Base-by-base conservation (phyloP, 2,113 vertebrate genomes). In the Podilymbus podiceps region DNA sequence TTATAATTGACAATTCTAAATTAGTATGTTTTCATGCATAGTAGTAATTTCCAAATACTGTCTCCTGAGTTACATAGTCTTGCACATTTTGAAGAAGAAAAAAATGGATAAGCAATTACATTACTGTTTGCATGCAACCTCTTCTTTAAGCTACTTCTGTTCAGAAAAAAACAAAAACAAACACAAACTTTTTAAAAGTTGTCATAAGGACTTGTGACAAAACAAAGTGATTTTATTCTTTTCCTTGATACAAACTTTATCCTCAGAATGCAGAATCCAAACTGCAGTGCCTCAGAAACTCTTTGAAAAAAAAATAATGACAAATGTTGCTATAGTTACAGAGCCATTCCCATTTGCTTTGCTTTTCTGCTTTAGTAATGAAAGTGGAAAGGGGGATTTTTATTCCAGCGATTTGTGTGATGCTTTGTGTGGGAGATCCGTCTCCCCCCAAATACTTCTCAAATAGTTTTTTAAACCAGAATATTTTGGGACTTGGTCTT, bases 311-410 rank as follows among this genome's bases (percentile, higher is more conserved):
- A 93, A 85, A 76, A 88, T 28, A 71, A 67, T 56, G 62, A 94
- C 66, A 64, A 90, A 80, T 84, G 96, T 97, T 95, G 86, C 95
- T 55, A 95, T 97, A 94, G 95, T 84, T 93, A 97, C 95, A 84
- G 93, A 95, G 52, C 83, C 75, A 86, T 74, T 93, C 86, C 88
- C 86, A 67, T 67, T 86, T 95, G 86, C 91, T 97, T 89, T 83
- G 22, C 94, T 86, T 90, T 92, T 86, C 95, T 94, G 82, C 88
- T 62, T 92, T 53, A 44, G 84, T 83, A 93, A 93, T 88, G 88
- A 93, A 90, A 91, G 71, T 44, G 24, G 68, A 88, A 88, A 88
- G 69, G 80, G 47, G 49, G 25, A 77, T 40, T 96, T 93, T 93
- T 96, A 89, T 90, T 90, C 72, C 69, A 85, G 33, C 2, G 5